Percentiles rank a stretch among this genome's conserved stretches.
Conservation (phyloP, 2,888 invertebrate genomes). For the Sminthurides aquaticus region DNA sequence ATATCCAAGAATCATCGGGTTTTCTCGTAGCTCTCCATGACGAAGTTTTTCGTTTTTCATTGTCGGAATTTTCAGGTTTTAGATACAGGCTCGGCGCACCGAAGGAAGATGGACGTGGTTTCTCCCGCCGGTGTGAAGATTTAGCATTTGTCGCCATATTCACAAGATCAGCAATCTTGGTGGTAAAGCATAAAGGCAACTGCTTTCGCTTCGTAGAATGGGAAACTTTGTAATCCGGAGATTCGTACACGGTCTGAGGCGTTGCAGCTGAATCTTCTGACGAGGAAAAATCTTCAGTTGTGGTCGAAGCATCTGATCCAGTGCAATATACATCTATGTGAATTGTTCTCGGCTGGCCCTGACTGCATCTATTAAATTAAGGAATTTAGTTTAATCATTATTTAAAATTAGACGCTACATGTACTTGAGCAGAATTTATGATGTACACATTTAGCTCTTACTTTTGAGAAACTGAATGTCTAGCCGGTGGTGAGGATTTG, state of each 20-base stretch:
- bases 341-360: slow-evolving; percentile 55
- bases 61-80: background rate
- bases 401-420: too few relatives aligned
- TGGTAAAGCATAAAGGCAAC: slow-evolving; percentile 25
- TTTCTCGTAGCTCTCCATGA: background rate
- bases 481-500: slow-evolving; percentile 17
- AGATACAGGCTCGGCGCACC: background rate
- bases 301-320: slow-evolving; percentile 51
- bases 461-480: slow-evolving; percentile 8
- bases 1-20: background rate
- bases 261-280: slow-evolving; percentile 52
- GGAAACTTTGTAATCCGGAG: slow-evolving; percentile 55
- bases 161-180: slow-evolving; percentile 18
- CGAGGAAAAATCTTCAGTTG: slow-evolving; percentile 44
- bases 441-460: too few relatives aligned
- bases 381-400: too few relatives aligned
- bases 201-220: slow-evolving; percentile 49
- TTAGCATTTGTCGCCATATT: slow-evolving; percentile 20
- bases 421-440: too few relatives aligned
- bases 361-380: slow-evolving; percentile 1
- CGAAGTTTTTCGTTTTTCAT: background rate
- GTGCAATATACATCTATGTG: slow-evolving; percentile 70
- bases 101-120: slow-evolving; percentile 15
- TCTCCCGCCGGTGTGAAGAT: background rate
- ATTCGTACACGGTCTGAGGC: slow-evolving; percentile 60